Percentiles rank a stretch among this genome's conserved stretches.
These are phyloP conservation scores for Cryptosula pallasiana DNA, from an alignment of 2,888 invertebrate species.

Conservation along the genomic window DNA sequence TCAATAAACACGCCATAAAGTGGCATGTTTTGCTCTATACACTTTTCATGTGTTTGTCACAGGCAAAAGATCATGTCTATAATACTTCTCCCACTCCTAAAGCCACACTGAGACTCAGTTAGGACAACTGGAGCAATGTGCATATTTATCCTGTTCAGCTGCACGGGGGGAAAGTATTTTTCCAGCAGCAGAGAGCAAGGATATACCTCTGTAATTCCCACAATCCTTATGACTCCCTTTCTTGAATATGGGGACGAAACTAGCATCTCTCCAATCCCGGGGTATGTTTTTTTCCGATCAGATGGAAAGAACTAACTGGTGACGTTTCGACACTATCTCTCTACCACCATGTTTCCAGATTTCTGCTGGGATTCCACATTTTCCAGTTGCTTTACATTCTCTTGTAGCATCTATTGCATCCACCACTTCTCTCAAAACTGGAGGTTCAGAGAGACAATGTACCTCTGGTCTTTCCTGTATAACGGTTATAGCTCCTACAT, in stretches of 20 bases:
- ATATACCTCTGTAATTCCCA: background rate
- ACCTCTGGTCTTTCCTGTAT: background rate
- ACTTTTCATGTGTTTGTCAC: background rate
- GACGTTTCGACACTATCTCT: too few relatives aligned
- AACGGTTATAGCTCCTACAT: background rate
- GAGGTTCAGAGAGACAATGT: background rate
- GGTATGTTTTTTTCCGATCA: background rate
- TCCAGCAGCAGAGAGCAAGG: background rate
- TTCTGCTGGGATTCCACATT: constrained; percentile 27
- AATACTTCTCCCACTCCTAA: background rate
- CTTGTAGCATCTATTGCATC: background rate
- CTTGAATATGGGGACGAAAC: background rate
- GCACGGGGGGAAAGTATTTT: background rate
- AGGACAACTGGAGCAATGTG: background rate
- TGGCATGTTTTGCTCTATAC: background rate
- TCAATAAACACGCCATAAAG: background rate
- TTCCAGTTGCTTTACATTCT: constrained; percentile 25
- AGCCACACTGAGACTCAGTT: constrained; percentile 7
- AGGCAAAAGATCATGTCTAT: background rate
- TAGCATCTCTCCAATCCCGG: constrained; percentile 2
- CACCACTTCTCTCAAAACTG: background rate
- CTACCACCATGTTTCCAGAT: background rate
- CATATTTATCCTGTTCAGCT: background rate
- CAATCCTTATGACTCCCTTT: background rate
- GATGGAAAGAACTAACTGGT: background rate